Evolutionary conservation across 2,113 vertebrate genomes (phyloP).

Genomic region (Athene cunicularia): DNA sequence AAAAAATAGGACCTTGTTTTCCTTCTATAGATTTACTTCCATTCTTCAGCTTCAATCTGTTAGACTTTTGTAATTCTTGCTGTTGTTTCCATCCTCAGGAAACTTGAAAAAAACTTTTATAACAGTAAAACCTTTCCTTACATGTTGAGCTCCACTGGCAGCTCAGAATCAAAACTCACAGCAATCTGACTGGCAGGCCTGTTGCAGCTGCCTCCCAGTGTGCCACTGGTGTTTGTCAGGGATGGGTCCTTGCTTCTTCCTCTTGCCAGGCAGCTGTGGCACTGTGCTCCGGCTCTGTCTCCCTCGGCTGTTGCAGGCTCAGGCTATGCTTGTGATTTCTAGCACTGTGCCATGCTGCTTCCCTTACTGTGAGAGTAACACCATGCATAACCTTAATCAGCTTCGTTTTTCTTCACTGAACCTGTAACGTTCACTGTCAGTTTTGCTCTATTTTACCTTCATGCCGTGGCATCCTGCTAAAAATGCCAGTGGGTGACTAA

Average conservation of each 20-base stretch:
- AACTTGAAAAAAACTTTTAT: background rate
- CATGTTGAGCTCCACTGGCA: background rate
- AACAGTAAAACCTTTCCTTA: background rate
- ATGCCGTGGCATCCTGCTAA: background rate
- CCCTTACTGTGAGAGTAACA: background rate
- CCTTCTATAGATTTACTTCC: background rate
- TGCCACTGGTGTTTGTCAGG: background rate
- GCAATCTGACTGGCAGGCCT: background rate
- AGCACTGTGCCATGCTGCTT: background rate
- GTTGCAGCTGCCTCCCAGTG: background rate
- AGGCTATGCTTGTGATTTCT: background rate
- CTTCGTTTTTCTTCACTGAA: background rate
- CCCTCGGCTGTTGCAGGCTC: background rate
- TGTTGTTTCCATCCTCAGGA: background rate
- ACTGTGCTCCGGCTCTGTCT: rapidly evolving
- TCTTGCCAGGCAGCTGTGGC: rapidly evolving
- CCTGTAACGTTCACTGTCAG: background rate
- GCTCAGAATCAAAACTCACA: background rate
- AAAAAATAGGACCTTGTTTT: background rate
- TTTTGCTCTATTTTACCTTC: background rate
- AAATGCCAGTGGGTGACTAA: background rate
- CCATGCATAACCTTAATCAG: rapidly evolving
- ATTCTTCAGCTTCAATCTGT: background rate
- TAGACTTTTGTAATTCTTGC: background rate
- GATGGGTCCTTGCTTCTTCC: background rate